Evolutionary conservation across 2,113 vertebrate species (phyloP).

Genomic region (Hemichromis elongatus): DNA sequence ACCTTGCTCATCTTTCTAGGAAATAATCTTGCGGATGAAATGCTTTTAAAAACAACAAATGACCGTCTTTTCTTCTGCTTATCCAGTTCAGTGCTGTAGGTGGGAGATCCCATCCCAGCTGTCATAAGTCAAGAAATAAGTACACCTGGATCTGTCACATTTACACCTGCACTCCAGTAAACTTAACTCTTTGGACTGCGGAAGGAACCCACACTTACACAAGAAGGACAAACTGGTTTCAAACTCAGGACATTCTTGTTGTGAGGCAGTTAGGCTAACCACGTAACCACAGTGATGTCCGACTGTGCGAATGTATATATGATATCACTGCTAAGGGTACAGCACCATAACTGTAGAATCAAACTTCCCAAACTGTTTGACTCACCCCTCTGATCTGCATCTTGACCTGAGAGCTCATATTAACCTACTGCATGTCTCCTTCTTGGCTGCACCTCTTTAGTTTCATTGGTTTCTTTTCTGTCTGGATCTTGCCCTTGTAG

Average conservation of each 20-base stretch:
- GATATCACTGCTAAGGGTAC: neutral
- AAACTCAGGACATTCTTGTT: neutral
- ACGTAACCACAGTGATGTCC: neutral
- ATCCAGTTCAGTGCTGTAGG: no score
- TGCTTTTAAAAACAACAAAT: neutral
- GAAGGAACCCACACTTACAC: neutral
- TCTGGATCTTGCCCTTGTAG: neutral
- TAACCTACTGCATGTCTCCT: neutral
- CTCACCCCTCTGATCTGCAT: neutral
- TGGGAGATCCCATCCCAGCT: accelerated
- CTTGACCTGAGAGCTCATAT: neutral
- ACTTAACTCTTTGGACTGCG: neutral
- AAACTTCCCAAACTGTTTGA: neutral
- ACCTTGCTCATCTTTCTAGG: neutral
- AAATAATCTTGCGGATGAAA: accelerated
- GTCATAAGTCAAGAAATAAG: neutral
- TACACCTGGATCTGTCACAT: neutral
- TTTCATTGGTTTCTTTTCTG: neutral
- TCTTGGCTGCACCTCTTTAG: neutral
- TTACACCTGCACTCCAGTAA: neutral
- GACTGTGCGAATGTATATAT: neutral
- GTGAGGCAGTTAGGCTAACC: neutral
- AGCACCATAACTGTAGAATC: neutral
- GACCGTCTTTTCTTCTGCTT: neutral
- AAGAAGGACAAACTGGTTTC: neutral